Percentiles rank a stretch among this genome's conserved stretches.
phyloP scores from a whole-genome alignment of 1,140 invertebrate species.

The Orussus abietinus region DNA sequence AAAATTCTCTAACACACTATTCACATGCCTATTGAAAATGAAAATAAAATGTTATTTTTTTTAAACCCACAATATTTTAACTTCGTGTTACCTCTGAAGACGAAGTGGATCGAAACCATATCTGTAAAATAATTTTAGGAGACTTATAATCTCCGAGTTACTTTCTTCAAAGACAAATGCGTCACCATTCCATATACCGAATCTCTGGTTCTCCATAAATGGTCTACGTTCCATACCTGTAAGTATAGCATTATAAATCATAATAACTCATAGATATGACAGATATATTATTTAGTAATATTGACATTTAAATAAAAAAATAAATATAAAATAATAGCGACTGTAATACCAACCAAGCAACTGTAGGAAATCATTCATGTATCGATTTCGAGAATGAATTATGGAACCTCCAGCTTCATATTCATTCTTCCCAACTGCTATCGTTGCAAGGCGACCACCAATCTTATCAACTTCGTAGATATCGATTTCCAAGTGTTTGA shows the following conservation, averaged over 20 bases:
- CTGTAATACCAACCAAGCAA: conserved; percentile 48
- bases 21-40: conserved; percentile 27
- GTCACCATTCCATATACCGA: conserved; percentile 57
- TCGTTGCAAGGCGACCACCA: conserved; percentile 59
- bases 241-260: conserved; percentile 4
- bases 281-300: conserved; percentile 2
- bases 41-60: conserved; percentile 8
- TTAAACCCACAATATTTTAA: conserved; percentile 17
- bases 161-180: conserved; percentile 56
- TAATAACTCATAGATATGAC: conserved; percentile 2
- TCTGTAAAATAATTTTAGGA: conserved; percentile 53
- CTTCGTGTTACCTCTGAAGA: conserved; percentile 49
- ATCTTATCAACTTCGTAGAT: conserved; percentile 57
- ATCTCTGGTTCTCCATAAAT: conserved; percentile 13
- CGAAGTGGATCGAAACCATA: conserved; percentile 57
- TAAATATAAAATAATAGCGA: neutral
- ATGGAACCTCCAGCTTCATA: conserved; percentile 62
- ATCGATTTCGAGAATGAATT: conserved; percentile 60
- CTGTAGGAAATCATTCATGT: conserved; percentile 59
- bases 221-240: conserved; percentile 41
- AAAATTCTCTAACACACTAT: conserved; percentile 38
- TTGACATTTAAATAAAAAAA: neutral
- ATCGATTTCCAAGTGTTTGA: conserved; percentile 49
- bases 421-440: conserved; percentile 48
- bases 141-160: conserved; percentile 45